Base-by-base conservation (phyloP, 2,888 invertebrate species). In the Tipula helvola region DNA sequence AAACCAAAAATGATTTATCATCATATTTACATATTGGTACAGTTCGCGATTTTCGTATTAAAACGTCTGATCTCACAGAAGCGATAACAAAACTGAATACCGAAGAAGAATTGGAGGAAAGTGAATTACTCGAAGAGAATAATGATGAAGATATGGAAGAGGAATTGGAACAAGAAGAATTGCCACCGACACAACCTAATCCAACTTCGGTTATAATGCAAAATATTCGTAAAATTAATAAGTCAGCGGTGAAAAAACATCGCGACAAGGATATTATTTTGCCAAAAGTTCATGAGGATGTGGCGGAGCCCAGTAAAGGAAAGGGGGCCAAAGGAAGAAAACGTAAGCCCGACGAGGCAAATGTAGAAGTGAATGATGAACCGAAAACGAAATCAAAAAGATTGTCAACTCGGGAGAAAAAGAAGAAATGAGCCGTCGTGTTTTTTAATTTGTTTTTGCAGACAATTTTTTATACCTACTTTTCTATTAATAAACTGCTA, bases 31-130 rank as follows among this genome's bases (percentile, higher is more conserved):
- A 94, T 88, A 92, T 93, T 87, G 94, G 94, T 13, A 92, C 93
- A 1, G 93, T 93, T 5, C 91, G 95, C 87, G 95, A 94, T 91
- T 95, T 94, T 89, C 92, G 94, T 88, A 92, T 94, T 41, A 92
- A 92, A 88, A 92, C 92, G 3, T 90, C 92, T 0, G 91, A 93
- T 88, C 89, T 94, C 10, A 91, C 91, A 87, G 92, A 93, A 88
- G 92, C 92, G 36, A 91, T 94, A 85, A 93, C 93, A 86, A 91
- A 91, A n/a, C 89, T 90, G 18, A 88, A 90, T 7, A 89, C 90
- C 36, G 71, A 86, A 39, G 86, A 36, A 28, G 28, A 86, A 2
- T 28, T 28, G 8, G 18, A 18, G 5, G 85, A 85, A 16, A 85
- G 42, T 85, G 85, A 42, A 18, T 28, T 18, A 5, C 1, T 12